Evolutionary conservation across 2,113 vertebrate genomes (phyloP).

Genomic region (Cinclus mexicanus): DNA sequence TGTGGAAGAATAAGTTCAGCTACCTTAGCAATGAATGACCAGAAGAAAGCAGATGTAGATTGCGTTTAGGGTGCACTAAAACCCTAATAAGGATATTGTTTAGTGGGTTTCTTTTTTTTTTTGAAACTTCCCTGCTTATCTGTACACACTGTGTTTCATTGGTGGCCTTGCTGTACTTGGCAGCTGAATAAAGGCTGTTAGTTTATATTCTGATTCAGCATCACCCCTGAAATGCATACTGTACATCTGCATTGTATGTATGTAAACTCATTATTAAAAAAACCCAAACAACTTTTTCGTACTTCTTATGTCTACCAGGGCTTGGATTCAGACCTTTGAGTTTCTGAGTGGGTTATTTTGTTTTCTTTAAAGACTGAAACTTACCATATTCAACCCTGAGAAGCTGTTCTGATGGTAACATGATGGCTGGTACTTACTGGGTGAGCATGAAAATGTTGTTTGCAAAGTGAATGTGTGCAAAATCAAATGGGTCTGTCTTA

Average conservation of each 20-base stretch:
- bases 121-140: neutral
- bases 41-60: neutral
- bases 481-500: neutral
- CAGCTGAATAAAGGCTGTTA: neutral
- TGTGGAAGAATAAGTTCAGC: neutral
- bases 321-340: neutral
- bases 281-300: neutral
- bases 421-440: neutral
- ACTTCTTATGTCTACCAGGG: neutral
- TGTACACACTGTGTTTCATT: neutral
- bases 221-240: neutral
- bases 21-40: fast-evolving
- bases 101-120: neutral
- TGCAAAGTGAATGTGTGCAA: neutral
- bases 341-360: neutral
- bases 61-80: neutral
- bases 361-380: neutral
- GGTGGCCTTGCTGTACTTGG: neutral
- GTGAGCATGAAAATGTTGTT: neutral
- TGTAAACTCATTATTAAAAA: neutral
- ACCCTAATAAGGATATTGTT: neutral
- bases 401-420: neutral
- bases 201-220: neutral
- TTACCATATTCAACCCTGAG: neutral
- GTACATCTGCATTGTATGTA: neutral